These are phyloP conservation scores for Scaptomyza hsui DNA, from an alignment of 1,140 invertebrate genomes.

Conservation along the genomic window DNA sequence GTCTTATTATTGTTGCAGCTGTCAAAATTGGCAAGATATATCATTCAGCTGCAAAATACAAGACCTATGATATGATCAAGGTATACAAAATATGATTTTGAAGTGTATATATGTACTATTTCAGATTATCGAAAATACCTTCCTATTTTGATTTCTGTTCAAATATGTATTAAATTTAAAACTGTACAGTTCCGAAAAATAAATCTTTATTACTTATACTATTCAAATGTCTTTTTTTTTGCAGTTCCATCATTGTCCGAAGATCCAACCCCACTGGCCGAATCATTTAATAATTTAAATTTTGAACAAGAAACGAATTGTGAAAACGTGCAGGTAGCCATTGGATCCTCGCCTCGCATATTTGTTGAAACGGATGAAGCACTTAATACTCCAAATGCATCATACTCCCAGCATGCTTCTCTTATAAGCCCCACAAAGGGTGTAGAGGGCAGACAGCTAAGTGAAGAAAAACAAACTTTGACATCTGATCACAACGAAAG, in stretches of 20 bases:
- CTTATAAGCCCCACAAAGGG: conserved; percentile 47
- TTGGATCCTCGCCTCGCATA: conserved; percentile 9
- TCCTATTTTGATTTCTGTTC: too few species aligned
- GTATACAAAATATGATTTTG: too few species aligned
- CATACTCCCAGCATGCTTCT: conserved; percentile 20
- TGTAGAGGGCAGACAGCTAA: conserved; percentile 2
- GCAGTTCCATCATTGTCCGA: conserved; percentile 84
- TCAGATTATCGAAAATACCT: too few species aligned
- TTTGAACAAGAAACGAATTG: conserved; percentile 80
- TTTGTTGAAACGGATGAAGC: conserved; percentile 48
- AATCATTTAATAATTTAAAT: conserved; percentile 80
- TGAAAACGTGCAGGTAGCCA: conserved; percentile 20
- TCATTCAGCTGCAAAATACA: too few species aligned
- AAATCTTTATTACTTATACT: too few species aligned
- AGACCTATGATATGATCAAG: too few species aligned
- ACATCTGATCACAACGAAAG: conserved; percentile 15
- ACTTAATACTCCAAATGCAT: conserved; percentile 66
- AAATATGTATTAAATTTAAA: too few species aligned
- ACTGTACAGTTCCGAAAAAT: too few species aligned
- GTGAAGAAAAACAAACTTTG: conserved; percentile 9
- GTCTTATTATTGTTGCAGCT: too few species aligned
- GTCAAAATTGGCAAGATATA: too few species aligned
- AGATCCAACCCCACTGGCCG: conserved; percentile 83
- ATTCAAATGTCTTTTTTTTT: neutral
- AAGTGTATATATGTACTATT: too few species aligned